Evolutionary conservation across 2,113 vertebrate genomes (phyloP).

Genomic region (Psammodynastes pulverulentus): DNA sequence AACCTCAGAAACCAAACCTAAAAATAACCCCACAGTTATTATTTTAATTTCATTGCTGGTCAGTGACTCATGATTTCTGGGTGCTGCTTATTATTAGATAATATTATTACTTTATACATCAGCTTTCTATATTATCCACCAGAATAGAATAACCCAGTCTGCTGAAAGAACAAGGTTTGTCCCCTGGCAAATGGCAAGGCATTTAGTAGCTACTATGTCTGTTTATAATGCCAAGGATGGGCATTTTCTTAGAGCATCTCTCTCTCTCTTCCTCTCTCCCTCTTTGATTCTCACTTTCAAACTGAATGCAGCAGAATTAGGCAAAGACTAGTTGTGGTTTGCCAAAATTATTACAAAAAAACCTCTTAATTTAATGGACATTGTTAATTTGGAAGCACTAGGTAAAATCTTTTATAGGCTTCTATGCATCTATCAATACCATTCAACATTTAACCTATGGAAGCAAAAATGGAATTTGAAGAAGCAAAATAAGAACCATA

Average conservation of each 20-base stretch:
- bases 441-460: neutral
- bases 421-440: neutral
- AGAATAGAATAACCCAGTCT: neutral
- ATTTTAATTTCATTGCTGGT: slow-evolving; percentile 19
- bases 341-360: neutral
- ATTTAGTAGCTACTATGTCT: neutral
- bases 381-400: neutral
- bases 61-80: slow-evolving; percentile 8
- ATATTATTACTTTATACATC: neutral
- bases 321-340: neutral
- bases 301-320: neutral
- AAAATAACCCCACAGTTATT: slow-evolving; percentile 15
- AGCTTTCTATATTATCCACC: neutral
- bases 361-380: neutral
- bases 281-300: neutral
- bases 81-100: neutral
- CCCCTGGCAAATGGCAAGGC: neutral
- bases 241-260: neutral
- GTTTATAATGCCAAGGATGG: neutral
- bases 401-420: neutral
- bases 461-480: neutral
- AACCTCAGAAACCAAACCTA: slow-evolving; percentile 10
- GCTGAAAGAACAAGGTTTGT: neutral
- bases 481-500: neutral
- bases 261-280: neutral